Conservation (phyloP, 2,113 vertebrate species). For the Microtus montanus region DNA sequence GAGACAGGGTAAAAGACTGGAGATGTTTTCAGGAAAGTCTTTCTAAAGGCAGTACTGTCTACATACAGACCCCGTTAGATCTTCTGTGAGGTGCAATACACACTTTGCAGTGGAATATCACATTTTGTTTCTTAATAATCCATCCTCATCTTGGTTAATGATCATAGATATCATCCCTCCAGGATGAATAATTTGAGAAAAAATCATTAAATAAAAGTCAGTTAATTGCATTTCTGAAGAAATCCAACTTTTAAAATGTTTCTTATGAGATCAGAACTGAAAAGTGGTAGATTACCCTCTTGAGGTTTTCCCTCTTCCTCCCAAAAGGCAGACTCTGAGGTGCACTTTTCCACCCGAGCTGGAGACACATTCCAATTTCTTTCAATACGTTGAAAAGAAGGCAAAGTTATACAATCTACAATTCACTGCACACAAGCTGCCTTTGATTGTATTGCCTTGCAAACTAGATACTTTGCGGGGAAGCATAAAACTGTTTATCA, state of each 20-base stretch:
- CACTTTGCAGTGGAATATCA: neutral
- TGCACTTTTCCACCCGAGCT: conserved; percentile 54
- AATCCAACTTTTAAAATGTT: conserved; percentile 75
- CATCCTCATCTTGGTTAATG: conserved; percentile 66
- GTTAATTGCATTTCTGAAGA: conserved; percentile 74
- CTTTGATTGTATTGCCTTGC: conserved; percentile 71
- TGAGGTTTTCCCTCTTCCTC: neutral
- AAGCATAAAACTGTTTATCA: conserved; percentile 78
- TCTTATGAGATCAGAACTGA: conserved; percentile 60
- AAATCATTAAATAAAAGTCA: conserved; percentile 75
- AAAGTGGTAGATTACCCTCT: conserved; percentile 61
- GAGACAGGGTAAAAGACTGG: too few relatives aligned
- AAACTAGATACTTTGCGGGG: conserved; percentile 68
- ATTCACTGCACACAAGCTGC: conserved; percentile 71
- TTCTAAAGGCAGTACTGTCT: neutral
- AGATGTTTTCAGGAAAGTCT: neutral
- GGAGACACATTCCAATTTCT: conserved; percentile 58
- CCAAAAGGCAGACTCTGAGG: conserved; percentile 7
- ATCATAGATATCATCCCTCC: conserved; percentile 61
- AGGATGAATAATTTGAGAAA: conserved; percentile 59
- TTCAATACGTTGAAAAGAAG: conserved; percentile 60
- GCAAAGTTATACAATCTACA: conserved; percentile 60
- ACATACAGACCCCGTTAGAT: neutral
- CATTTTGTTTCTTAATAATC: conserved; percentile 64
- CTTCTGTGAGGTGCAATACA: neutral